Base-by-base conservation (phyloP, 2,113 vertebrate species). In the Polypterus bichir region DNA sequence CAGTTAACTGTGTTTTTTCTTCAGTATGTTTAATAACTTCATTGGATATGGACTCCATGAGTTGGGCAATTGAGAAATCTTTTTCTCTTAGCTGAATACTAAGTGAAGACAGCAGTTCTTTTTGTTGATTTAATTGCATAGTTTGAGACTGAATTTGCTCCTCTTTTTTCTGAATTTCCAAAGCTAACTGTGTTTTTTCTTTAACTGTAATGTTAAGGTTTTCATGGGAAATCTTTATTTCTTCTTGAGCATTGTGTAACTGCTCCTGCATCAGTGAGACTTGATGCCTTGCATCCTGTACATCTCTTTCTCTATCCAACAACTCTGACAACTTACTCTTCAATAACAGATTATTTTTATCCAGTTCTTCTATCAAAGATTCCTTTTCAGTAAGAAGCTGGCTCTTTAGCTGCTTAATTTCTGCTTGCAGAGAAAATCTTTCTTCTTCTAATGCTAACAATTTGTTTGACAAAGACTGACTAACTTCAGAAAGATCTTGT, bases 11-110 rank as follows among this genome's bases (percentile, higher is more conserved):
- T 1, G 49, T 65, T 3, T 79, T 88, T 60, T 88, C 85, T 53
- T 88, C 85, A 4, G 71, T 68, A 5, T 83, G 74, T 56, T 70
- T 83, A 44, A 89, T 56, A 68, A 85, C 85, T 78, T 91, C 86
- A 51, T 75, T 91, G 3, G 86, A 87, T 54, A 86, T 75, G 0
- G 89, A 80, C 62, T 88, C 80, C 58, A 88, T 82, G 27, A 90
- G 63, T 57, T 89, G 88, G 10, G 79, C 72, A 53, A 92, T 60
- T 27, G 85, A 84, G 6, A 54, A 65, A 59, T 91, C 89, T 63
- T 84, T 91, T 11, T 90, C 86, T 62, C 77, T 85, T 10, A 90
- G 51, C 64, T 92, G 89, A 69, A 88, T 86, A 61, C 80, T 86
- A 0, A 93, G 76, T 54, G 77, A 73, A 54, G 84, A 63, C 6